Evolutionary conservation across 2,113 vertebrate genomes (phyloP), one percentile per base, ranked within the genome.

Genomic region (Cinclus mexicanus): DNA sequence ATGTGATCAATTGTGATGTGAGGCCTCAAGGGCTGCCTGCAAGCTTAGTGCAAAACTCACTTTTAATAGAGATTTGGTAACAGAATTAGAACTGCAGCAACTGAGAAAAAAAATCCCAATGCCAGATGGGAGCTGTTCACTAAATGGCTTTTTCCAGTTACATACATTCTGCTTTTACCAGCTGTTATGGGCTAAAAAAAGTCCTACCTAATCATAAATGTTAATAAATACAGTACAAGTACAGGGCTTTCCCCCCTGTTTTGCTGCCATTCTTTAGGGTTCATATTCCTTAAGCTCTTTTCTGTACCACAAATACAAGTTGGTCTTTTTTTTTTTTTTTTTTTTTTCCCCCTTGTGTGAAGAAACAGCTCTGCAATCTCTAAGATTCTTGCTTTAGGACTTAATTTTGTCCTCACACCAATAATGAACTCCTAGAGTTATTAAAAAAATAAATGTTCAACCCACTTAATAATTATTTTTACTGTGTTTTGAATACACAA

Each of bases 221-320:
- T 65, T 69, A 35, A 83, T 60, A 85, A 87, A 77, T 15, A 29
- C 33, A 17, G 55, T 17, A 1, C 6, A 39, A 92, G 28, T 10
- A 39, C 9, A 6, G 25, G 70, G 35, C 4, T 19, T 55, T 26
- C 0, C 6, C 8, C 20, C 5, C 4, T 1, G 2, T 75, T 78
- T 78, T 35, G 37, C 29, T 75, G 33, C 35, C 10, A 50, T 18
- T 78, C 49, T 52, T 75, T 8, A 31, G 59, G 57, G 31, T 41
- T 83, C 31, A 13, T 18, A 35, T 16, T 72, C 39, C 46, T 64
- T 15, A 47, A 29, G 14, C 41, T 76, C 57, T 69, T 52, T 63
- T 56, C 70, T 56, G 39, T 41, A 84, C 20, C 74, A 74, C 55
- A 79, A 82, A 63, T 7, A 19, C 5, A 7, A 70, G 42, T 2